These are phyloP conservation scores for Cebus imitator DNA, from an alignment of 2,113 vertebrate genomes.

Conservation along the genomic window DNA sequence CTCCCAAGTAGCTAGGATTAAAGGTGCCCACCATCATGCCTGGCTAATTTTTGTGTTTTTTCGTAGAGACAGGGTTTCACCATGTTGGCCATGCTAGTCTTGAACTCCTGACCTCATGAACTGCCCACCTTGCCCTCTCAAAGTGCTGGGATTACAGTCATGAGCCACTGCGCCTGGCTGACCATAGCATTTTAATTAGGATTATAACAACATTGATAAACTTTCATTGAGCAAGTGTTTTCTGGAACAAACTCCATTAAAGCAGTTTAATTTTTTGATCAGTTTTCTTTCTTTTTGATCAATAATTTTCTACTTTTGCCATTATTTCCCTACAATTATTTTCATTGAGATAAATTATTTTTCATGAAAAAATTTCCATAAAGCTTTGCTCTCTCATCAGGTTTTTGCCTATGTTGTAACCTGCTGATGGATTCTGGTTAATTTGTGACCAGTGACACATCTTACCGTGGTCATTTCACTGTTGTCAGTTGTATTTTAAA, in stretches of 20 bases:
- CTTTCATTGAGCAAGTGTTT: slow-evolving; percentile 52
- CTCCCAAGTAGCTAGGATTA: too few species aligned
- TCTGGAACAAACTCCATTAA: slow-evolving; percentile 65
- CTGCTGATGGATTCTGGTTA: background rate
- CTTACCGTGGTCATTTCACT: background rate
- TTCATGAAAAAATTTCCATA: background rate
- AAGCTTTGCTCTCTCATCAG: background rate
- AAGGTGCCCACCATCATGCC: too few species aligned
- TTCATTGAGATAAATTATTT: slow-evolving; percentile 69
- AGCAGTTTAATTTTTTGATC: slow-evolving; percentile 70
- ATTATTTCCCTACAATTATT: slow-evolving; percentile 62
- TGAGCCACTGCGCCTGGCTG: background rate
- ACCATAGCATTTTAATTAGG: slow-evolving; percentile 39
- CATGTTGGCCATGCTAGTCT: too few species aligned
- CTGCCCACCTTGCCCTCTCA: too few species aligned
- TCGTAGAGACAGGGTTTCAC: too few species aligned
- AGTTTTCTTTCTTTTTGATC: slow-evolving; percentile 57
- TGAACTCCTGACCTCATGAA: too few species aligned
- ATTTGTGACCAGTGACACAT: background rate
- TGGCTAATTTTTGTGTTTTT: too few species aligned
- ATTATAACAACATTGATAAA: slow-evolving; percentile 6
- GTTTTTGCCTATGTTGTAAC: background rate
- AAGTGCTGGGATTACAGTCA: too few species aligned
- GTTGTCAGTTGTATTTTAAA: background rate
- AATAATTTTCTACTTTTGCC: slow-evolving; percentile 62